Percentiles rank a stretch among this genome's conserved stretches.
Conservation (phyloP, 2,797 vertebrate genomes). For the Argyrosomus regius region DNA sequence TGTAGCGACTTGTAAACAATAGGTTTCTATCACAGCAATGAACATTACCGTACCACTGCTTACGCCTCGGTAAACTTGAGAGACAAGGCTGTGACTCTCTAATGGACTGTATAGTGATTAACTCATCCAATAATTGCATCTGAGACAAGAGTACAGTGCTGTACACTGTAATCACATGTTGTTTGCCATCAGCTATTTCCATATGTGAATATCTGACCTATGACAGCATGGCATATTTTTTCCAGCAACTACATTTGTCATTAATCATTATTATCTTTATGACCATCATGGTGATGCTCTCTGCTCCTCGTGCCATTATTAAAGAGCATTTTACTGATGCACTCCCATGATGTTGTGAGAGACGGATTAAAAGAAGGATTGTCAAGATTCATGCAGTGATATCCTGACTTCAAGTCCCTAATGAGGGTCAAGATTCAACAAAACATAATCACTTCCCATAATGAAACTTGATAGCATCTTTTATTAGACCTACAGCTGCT, state of each 20-base stretch:
- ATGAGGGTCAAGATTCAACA: background rate
- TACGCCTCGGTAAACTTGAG: slow-evolving; percentile 47
- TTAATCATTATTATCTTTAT: slow-evolving; percentile 37
- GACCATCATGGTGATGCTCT: background rate
- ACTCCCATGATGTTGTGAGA: background rate
- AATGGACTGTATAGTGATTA: slow-evolving; percentile 59
- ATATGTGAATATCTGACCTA: slow-evolving; percentile 38
- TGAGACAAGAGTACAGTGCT: slow-evolving; percentile 17
- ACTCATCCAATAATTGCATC: slow-evolving; percentile 52
- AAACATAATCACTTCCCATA: background rate
- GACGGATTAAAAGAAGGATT: background rate
- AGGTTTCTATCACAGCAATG: slow-evolving; percentile 6
- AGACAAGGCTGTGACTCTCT: slow-evolving; percentile 55
- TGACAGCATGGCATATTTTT: slow-evolving; percentile 19
- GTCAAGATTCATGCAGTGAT: background rate
- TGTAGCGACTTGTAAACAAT: slow-evolving; percentile 16
- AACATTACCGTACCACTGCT: slow-evolving; percentile 11
- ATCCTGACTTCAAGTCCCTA: background rate
- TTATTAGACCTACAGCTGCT: background rate
- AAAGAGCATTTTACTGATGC: background rate
- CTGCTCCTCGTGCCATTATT: background rate
- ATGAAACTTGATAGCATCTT: background rate
- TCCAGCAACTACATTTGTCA: background rate
- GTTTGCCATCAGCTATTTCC: slow-evolving; percentile 41
- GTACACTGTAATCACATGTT: slow-evolving; percentile 48